Conservation (phyloP, 2,113 vertebrate species). For the Solea senegalensis region DNA sequence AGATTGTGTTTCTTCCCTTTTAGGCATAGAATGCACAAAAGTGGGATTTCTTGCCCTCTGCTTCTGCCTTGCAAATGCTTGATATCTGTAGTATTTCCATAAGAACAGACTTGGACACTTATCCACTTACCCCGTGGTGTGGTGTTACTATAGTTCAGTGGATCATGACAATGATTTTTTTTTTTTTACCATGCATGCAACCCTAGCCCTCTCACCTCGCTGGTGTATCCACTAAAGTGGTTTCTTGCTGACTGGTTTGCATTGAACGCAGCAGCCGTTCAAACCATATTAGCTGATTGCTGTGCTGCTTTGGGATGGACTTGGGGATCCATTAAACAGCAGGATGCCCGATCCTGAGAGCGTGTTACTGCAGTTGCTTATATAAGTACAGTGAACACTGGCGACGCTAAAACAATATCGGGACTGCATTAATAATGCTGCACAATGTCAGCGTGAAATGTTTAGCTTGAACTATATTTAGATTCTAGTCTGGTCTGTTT, state of each 20-base stretch:
- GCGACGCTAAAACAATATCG: neutral
- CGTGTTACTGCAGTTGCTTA: neutral
- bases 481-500: neutral
- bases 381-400: neutral
- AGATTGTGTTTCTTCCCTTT: neutral
- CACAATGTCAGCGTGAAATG: neutral
- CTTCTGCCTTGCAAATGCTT: no score
- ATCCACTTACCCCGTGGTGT: neutral
- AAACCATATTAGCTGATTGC: constrained; percentile 33
- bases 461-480: neutral
- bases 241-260: constrained; percentile 15
- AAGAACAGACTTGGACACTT: neutral
- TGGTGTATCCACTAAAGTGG: neutral
- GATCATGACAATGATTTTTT: neutral
- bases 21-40: constrained; percentile 18
- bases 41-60: constrained; percentile 4
- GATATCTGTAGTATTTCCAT: no score
- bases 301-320: neutral
- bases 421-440: neutral
- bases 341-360: constrained; percentile 4
- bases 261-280: constrained; percentile 27
- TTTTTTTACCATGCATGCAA: neutral
- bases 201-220: neutral
- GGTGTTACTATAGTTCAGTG: neutral
- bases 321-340: constrained; percentile 9